A percentile compares a stretch with the other conserved stretches of the same genome.
Conservation (phyloP, 2,797 vertebrate species). For the Clamator glandarius region DNA sequence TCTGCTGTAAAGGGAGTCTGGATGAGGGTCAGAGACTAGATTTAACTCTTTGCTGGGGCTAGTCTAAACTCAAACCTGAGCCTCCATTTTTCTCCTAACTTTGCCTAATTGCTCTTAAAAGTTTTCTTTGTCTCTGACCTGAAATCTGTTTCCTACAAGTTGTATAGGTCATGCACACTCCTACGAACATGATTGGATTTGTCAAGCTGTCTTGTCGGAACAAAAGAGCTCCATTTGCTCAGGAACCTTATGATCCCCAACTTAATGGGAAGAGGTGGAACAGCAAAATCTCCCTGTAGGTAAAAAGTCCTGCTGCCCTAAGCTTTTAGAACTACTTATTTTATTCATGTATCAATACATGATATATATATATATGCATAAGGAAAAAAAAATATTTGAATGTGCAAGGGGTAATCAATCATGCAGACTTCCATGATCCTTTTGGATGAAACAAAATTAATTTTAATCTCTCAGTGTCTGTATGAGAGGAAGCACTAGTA, state of each 20-base stretch:
- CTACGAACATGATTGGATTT: background rate
- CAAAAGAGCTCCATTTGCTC: background rate
- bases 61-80: background rate
- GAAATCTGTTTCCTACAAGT: background rate
- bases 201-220: background rate
- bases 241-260: background rate
- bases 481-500: background rate
- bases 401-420: background rate
- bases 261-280: background rate
- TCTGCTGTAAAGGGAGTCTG: background rate
- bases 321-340: background rate
- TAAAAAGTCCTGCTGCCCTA: background rate
- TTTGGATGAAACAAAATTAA: background rate
- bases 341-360: background rate
- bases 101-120: background rate
- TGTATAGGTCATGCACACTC: background rate
- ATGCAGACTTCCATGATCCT: background rate
- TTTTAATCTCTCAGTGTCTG: background rate
- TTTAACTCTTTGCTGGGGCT: slow-evolving; percentile 32
- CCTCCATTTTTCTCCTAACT: background rate
- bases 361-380: background rate
- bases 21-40: background rate
- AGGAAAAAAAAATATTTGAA: background rate
- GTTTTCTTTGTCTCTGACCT: background rate
- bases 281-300: background rate